Evolutionary conservation across 1,140 invertebrate species (phyloP), one percentile per base, ranked within the genome.

Genomic region (Solenopsis fugax): DNA sequence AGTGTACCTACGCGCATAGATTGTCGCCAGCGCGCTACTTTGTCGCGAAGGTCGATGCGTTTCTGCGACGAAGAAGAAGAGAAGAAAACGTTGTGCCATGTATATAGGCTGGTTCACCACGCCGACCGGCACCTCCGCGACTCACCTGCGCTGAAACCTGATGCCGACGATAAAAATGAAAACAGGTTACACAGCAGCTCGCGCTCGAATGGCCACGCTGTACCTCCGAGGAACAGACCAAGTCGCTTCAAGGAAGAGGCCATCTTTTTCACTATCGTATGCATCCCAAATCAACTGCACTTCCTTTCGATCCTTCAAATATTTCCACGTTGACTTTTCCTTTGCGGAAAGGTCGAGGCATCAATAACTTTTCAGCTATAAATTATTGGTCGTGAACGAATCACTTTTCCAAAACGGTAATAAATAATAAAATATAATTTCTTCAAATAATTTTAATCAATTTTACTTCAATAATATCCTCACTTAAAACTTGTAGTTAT

Each of bases 81-180:
- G 87, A 60, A 77, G 75, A 90, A 85, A 92, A 87, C 52, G 80
- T 65, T 85, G 65, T 67, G 80, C 75, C 77, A 89, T 86, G 88
- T 89, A 87, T 87, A 87, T 86, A 82, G 75, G 80, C 73, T 88
- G 88, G 87, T 91, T 88, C 56, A 89, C 87, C 81, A 87, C 87
- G 93, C 80, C 91, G 87, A 87, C 88, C 91, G 62, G 90, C 87
- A 91, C 90, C 87, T 91, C 85, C 88, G 88, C 89, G 89, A 88
- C 93, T 94, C 94, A 94, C 94, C 94, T 95, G 94, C 91, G 89
- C 87, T 92, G 92, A 94, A 94, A 94, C 94, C 91, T 92, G 93
- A 94, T 91, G 92, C 90, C 87, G 91, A 93, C 93, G 93, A 95
- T 94, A 95, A 95, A 95, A 95, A 95, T 94, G 92, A 93, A 93